Conservation (phyloP, 2,797 vertebrate genomes). For the Falco rusticolus region DNA sequence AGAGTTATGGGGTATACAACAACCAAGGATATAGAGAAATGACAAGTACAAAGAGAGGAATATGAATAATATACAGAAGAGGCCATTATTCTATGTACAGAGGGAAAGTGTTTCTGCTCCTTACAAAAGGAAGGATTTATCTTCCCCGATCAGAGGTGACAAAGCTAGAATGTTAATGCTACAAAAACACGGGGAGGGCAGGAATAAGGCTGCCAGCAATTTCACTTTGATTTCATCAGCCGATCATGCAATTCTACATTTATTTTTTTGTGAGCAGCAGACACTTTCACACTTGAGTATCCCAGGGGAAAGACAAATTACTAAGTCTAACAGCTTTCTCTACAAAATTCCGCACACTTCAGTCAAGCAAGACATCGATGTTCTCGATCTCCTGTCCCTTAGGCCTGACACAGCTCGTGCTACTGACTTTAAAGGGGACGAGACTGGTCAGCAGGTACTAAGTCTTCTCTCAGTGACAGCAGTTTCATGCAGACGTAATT, state of each 20-base stretch:
- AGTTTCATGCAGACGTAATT: background rate
- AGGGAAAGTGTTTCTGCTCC: slow-evolving; percentile 42
- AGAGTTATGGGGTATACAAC: slow-evolving; percentile 35
- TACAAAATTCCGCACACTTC: background rate
- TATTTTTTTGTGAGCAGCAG: slow-evolving; percentile 11
- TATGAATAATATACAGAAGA: slow-evolving; percentile 55
- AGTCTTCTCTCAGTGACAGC: background rate
- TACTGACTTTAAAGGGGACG: background rate
- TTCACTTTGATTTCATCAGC: slow-evolving; percentile 37
- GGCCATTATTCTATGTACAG: slow-evolving; percentile 38
- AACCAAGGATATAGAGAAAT: slow-evolving; percentile 3
- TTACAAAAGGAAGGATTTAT: slow-evolving; percentile 62
- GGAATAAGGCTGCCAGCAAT: slow-evolving; percentile 15
- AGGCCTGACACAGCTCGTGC: background rate
- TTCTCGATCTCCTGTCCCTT: background rate
- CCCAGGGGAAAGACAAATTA: slow-evolving; percentile 26
- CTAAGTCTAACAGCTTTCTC: background rate
- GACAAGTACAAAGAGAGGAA: slow-evolving; percentile 53
- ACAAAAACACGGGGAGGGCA: slow-evolving; percentile 31
- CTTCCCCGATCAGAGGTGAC: slow-evolving; percentile 38
- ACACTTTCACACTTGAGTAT: background rate
- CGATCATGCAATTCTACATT: slow-evolving; percentile 28
- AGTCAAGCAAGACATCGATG: background rate
- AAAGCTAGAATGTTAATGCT: slow-evolving; percentile 53
- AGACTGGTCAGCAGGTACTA: background rate